A percentile compares a stretch with the other conserved stretches of the same genome.
Evolutionary conservation across 2,888 invertebrate genomes (phyloP).

Genomic region (Dryomyza anilis): DNA sequence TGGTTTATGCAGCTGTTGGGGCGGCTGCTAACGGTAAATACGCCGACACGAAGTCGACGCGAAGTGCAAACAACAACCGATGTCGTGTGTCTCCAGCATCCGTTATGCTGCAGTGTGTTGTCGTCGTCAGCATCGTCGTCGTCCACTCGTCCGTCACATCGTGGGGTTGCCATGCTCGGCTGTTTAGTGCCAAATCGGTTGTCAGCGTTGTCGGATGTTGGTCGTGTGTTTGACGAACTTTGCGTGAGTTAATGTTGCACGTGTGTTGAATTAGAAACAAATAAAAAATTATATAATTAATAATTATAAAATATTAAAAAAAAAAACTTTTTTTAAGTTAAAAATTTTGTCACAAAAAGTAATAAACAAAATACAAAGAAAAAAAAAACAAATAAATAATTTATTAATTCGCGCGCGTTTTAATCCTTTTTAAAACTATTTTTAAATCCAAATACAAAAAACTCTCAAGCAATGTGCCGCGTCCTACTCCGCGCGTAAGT

Average conservation of each 20-base stretch:
- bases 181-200: conserved; percentile 44
- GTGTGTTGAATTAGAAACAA: conserved; percentile 17
- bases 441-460: too few species aligned
- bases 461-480: too few species aligned
- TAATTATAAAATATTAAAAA: too few species aligned
- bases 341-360: background rate
- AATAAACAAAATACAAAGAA: background rate
- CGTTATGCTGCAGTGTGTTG: conserved; percentile 11
- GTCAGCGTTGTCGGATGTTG: conserved; percentile 30
- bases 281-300: too few species aligned
- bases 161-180: conserved; percentile 6
- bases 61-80: conserved; percentile 3
- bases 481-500: conserved; percentile 9
- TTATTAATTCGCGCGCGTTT: background rate
- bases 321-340: background rate
- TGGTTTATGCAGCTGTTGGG: conserved; percentile 9
- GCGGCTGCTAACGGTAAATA: conserved; percentile 18
- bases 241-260: conserved; percentile 16
- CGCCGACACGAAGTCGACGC: background rate
- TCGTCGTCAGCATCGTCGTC: too few species aligned
- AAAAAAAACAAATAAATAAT: background rate
- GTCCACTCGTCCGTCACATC: conserved; percentile 17
- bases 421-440: background rate
- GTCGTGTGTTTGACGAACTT: conserved; percentile 4
- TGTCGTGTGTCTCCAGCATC: conserved; percentile 12